Evolutionary conservation across 2,113 vertebrate species (phyloP).

Genomic region (Accipiter virgatus): DNA sequence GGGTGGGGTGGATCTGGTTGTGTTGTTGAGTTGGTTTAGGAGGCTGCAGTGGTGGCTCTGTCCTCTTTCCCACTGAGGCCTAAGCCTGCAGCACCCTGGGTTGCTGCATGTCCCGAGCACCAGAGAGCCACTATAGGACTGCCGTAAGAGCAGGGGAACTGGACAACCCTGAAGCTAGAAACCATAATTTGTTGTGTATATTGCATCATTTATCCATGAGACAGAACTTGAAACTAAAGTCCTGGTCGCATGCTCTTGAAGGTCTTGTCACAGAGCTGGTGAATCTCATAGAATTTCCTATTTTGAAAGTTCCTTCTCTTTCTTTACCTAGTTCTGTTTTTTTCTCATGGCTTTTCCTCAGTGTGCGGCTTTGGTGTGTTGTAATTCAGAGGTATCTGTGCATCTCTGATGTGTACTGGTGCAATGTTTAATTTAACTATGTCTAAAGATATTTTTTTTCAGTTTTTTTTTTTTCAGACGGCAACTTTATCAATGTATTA

Average conservation of each 20-base stretch:
- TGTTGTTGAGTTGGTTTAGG: not conserved
- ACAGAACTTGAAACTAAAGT: not conserved
- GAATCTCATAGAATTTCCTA: not conserved
- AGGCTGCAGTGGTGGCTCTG: not conserved
- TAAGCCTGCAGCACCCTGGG: not conserved
- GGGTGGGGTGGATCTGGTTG: not conserved
- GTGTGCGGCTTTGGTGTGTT: not conserved
- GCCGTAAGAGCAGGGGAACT: not conserved
- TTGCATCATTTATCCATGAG: not conserved
- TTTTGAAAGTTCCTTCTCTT: not conserved
- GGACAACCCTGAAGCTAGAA: not conserved
- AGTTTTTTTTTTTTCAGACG: not conserved
- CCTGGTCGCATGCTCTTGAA: not conserved
- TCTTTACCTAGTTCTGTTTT: not conserved
- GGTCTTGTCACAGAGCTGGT: not conserved
- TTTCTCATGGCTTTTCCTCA: not conserved
- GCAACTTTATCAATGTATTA: not conserved
- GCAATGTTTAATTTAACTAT: not conserved
- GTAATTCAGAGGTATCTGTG: not conserved
- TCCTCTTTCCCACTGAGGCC: not conserved
- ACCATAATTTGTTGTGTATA: fast-evolving
- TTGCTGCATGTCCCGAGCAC: fast-evolving
- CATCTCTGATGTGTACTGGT: not conserved
- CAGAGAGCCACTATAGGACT: fast-evolving
- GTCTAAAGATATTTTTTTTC: not conserved